phyloP scores from a whole-genome alignment of 1,140 invertebrate genomes.

The Brachionus angularis region DNA sequence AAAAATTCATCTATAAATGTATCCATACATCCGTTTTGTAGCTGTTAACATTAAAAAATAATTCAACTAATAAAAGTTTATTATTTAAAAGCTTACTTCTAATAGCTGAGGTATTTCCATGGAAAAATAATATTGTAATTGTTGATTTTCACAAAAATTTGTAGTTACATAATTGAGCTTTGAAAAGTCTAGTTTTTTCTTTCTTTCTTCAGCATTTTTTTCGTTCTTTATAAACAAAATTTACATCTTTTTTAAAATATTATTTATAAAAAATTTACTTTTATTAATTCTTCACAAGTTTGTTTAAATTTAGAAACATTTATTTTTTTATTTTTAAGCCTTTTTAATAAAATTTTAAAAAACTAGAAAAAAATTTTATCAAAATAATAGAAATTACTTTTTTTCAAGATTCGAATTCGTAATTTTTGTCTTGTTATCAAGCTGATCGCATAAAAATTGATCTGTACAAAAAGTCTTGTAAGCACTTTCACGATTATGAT shows the following conservation, averaged over 20 bases:
- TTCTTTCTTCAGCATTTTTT: background rate
- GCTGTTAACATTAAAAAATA: background rate
- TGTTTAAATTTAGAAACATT: conserved; percentile 40
- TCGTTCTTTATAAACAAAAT: conserved; percentile 5
- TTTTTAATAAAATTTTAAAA: background rate
- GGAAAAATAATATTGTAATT: conserved; percentile 41
- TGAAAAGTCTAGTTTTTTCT: conserved; percentile 31
- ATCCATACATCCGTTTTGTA: conserved; percentile 30
- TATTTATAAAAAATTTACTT: background rate
- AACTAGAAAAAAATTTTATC: background rate
- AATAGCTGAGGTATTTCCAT: conserved; percentile 38
- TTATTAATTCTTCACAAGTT: conserved; percentile 9
- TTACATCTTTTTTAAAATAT: too few relatives aligned
- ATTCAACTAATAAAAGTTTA: background rate
- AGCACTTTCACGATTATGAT: conserved; percentile 3
- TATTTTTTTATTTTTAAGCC: conserved; percentile 18
- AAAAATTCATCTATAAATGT: conserved; percentile 11
- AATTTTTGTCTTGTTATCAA: background rate
- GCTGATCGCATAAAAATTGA: conserved; percentile 21
- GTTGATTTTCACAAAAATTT: conserved; percentile 37
- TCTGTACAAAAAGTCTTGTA: conserved; percentile 37
- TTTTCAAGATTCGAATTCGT: conserved; percentile 7
- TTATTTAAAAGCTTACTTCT: background rate
- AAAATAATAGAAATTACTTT: conserved; percentile 4
- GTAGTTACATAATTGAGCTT: conserved; percentile 40